Evolutionary conservation across 2,113 vertebrate species (phyloP).

Genomic region (Amphilophus citrinellus): DNA sequence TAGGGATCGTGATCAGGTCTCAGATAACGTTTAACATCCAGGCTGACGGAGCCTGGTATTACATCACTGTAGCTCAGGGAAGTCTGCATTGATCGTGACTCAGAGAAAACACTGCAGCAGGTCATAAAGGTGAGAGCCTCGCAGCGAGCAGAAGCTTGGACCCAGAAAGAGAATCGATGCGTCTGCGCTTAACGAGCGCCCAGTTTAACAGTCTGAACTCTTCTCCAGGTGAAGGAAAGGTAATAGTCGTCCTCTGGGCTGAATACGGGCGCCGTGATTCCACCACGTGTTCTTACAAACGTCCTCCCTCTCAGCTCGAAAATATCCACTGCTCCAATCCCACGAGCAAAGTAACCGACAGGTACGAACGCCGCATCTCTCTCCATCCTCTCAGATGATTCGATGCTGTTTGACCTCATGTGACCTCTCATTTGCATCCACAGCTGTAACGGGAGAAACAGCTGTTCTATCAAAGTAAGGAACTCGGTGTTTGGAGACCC

Average conservation of each 20-base stretch:
- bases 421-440: neutral
- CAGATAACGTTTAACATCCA: no score
- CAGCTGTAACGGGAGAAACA: constrained; percentile 14
- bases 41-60: no score
- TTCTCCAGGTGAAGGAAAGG: neutral
- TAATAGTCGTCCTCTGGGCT: neutral
- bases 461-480: neutral
- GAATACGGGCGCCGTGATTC: neutral
- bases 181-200: neutral
- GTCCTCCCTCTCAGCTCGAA: neutral
- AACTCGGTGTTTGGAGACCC: constrained; percentile 14
- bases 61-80: no score
- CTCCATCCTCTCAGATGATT: neutral
- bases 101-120: no score
- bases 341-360: neutral
- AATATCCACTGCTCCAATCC: neutral
- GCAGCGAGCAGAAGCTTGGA: no score
- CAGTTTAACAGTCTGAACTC: neutral
- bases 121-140: no score
- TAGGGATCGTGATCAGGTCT: no score
- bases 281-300: neutral
- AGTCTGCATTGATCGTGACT: no score
- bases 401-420: neutral
- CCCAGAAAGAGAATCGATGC: neutral
- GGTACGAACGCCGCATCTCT: fast-evolving